Evolutionary conservation across 1,140 invertebrate species (phyloP).

Genomic region (Lepidotrigona ventralis): DNA sequence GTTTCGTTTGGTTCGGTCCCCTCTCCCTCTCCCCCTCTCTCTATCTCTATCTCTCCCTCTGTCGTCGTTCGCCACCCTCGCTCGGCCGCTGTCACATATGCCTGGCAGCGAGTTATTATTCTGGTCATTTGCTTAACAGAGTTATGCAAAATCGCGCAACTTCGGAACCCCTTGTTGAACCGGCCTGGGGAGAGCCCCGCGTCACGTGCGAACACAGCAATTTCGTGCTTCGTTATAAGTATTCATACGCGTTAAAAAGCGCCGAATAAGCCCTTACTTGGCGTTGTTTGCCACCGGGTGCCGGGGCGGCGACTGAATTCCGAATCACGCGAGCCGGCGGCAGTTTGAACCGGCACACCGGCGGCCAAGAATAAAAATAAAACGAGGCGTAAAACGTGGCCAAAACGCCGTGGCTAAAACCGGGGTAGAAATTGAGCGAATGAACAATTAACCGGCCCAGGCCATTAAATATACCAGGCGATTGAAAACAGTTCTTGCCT

Average conservation of each 20-base stretch:
- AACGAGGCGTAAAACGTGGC: background rate
- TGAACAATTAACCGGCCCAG: background rate
- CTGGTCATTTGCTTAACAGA: constrained; percentile 67
- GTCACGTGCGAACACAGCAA: constrained; percentile 45
- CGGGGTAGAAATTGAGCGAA: background rate
- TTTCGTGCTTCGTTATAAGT: constrained; percentile 51
- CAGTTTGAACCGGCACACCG: background rate
- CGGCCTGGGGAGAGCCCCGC: background rate
- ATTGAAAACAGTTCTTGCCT: constrained; percentile 20
- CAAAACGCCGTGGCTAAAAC: background rate
- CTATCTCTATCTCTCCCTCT: background rate
- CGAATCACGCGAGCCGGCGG: background rate
- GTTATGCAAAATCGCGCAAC: constrained; percentile 63
- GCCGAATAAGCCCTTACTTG: constrained; percentile 3
- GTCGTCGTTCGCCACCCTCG: background rate
- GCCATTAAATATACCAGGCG: background rate
- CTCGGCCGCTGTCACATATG: constrained; percentile 59
- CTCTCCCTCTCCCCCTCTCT: background rate
- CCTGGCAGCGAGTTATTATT: constrained; percentile 64
- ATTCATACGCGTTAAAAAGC: constrained; percentile 55
- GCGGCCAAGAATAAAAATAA: background rate
- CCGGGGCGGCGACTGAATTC: background rate
- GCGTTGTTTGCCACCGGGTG: background rate
- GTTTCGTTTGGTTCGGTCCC: constrained; percentile 35
- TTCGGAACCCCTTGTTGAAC: constrained; percentile 55